These are phyloP conservation scores for Dynastes hyllus DNA, from an alignment of 2,888 invertebrate species.

Conservation along the genomic window DNA sequence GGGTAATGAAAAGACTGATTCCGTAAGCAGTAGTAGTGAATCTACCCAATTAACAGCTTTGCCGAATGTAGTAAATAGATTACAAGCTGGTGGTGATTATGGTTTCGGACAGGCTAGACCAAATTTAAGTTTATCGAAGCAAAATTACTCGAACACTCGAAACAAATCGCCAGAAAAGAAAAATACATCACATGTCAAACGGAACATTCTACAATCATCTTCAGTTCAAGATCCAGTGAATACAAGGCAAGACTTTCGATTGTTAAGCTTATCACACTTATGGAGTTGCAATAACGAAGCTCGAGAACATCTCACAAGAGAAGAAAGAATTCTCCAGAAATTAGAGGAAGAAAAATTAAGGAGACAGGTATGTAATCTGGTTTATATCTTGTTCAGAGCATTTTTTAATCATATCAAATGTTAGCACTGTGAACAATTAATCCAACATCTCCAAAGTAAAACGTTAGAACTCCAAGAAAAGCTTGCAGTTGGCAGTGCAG, in stretches of 20 bases:
- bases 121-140: constrained; percentile 1
- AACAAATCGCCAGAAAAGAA: background rate
- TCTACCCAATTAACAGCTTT: constrained; percentile 49
- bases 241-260: constrained; percentile 35
- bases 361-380: constrained; percentile 76
- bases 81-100: constrained; percentile 44
- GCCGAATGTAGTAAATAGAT: constrained; percentile 36
- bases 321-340: constrained; percentile 67
- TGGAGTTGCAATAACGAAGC: constrained; percentile 72
- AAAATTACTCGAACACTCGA: background rate
- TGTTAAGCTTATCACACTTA: constrained; percentile 77
- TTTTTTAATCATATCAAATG: background rate
- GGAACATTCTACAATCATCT: constrained; percentile 25
- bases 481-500: constrained; percentile 84
- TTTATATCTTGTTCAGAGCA: too few species aligned
- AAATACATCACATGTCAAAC: constrained; percentile 1
- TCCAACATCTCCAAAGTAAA: constrained; percentile 82
- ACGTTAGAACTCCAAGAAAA: constrained; percentile 86
- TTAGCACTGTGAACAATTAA: constrained; percentile 84
- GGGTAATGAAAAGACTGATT: constrained; percentile 44
- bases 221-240: background rate
- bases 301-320: constrained; percentile 53
- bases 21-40: constrained; percentile 45
- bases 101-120: constrained; percentile 1
- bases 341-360: constrained; percentile 85